Evolutionary conservation across 1,140 invertebrate genomes (phyloP).

Genomic region (Phortica variegata): DNA sequence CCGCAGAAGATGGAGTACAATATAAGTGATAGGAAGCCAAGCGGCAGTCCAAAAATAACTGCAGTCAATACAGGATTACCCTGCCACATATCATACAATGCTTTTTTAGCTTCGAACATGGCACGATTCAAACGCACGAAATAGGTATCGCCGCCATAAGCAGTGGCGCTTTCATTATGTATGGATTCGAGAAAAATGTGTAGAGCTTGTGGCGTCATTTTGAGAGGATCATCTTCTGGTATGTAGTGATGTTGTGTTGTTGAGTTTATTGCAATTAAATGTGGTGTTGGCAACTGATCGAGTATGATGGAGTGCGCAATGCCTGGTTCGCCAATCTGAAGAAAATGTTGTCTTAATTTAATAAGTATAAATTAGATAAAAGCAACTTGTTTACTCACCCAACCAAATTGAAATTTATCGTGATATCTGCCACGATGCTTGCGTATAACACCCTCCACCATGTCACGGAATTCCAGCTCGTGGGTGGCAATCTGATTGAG

Average conservation of each 20-base stretch:
- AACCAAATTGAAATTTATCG: constrained; percentile 87
- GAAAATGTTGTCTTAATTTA: constrained; percentile 16
- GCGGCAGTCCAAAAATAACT: constrained; percentile 83
- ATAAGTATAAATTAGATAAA: not conserved
- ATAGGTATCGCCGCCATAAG: constrained; percentile 79
- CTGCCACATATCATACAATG: constrained; percentile 80
- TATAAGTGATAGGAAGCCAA: constrained; percentile 90
- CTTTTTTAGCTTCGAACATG: constrained; percentile 75
- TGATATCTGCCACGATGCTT: constrained; percentile 77
- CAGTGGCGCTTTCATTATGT: constrained; percentile 70
- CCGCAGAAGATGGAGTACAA: constrained; percentile 92
- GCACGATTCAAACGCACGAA: constrained; percentile 71
- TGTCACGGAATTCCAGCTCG: constrained; percentile 81
- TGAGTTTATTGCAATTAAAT: constrained; percentile 86
- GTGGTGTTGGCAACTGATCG: constrained; percentile 77
- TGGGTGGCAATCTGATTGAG: constrained; percentile 76
- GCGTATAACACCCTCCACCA: constrained; percentile 80
- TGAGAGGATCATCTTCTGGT: constrained; percentile 78
- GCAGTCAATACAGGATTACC: constrained; percentile 88
- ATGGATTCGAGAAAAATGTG: constrained; percentile 76
- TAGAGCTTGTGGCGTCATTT: constrained; percentile 78
- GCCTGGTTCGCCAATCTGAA: constrained; percentile 71
- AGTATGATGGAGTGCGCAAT: constrained; percentile 90
- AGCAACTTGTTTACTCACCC: constrained; percentile 62
- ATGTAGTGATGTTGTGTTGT: constrained; percentile 88